Evolutionary conservation across 1,140 invertebrate species (phyloP).

Genomic region (Procambarus virginalis): DNA sequence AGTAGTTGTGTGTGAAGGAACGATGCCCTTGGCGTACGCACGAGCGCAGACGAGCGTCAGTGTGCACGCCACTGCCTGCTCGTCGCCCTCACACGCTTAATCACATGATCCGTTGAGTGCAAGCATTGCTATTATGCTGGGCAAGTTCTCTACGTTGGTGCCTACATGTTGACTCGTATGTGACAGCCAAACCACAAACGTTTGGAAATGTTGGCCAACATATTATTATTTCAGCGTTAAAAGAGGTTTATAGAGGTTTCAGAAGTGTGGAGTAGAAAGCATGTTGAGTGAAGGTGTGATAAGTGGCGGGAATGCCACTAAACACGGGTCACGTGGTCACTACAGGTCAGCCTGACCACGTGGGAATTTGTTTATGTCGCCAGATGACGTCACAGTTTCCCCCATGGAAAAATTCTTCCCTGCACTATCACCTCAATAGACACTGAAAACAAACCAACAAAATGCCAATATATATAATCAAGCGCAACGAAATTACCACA

Average conservation of each 20-base stretch:
- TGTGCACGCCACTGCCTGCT: no score
- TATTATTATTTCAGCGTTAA: neutral
- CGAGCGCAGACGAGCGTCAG: neutral
- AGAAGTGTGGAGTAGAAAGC: neutral
- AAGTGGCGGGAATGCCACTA: slow-evolving; percentile 6
- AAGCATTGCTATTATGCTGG: neutral
- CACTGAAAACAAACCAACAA: neutral
- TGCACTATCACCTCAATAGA: neutral
- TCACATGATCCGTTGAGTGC: neutral
- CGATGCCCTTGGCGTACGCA: neutral
- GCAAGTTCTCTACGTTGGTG: neutral
- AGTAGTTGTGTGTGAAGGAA: neutral
- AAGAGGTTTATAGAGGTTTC: neutral
- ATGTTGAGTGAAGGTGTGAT: neutral
- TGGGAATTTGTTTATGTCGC: slow-evolving; percentile 67
- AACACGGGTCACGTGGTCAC: slow-evolving; percentile 66
- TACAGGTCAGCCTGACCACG: slow-evolving; percentile 62
- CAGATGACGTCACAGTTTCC: slow-evolving; percentile 63
- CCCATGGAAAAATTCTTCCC: slow-evolving; percentile 30
- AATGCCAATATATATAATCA: neutral
- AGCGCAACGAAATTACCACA: neutral
- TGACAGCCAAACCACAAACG: neutral
- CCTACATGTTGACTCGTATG: neutral
- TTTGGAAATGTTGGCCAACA: neutral
- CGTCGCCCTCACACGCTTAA: neutral